phyloP scores from a whole-genome alignment of 1,140 invertebrate species.

The Heterodera carotae region DNA sequence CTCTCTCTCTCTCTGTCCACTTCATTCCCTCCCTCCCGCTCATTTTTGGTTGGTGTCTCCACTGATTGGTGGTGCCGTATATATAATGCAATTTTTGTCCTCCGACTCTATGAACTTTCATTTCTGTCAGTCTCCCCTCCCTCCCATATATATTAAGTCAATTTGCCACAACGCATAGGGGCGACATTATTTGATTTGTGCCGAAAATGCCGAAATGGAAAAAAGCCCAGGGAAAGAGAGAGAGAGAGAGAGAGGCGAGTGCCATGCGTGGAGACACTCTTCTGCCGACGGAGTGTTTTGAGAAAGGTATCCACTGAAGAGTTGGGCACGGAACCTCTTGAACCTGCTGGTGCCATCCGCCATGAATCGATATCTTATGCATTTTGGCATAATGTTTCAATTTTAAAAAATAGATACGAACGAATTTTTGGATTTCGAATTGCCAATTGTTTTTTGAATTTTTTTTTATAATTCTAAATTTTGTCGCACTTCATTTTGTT shows the following conservation, averaged over 20 bases:
- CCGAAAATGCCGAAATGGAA: background rate
- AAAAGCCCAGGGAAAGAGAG: background rate
- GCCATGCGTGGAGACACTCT: background rate
- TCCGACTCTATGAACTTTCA: constrained; percentile 1
- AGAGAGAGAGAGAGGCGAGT: background rate
- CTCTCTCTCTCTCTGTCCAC: background rate
- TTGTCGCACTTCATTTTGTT: background rate
- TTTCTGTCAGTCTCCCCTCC: background rate
- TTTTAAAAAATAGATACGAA: too few species aligned
- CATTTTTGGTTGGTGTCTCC: background rate
- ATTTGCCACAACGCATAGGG: background rate
- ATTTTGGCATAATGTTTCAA: constrained; percentile 13
- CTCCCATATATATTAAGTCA: constrained; percentile 11
- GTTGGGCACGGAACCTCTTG: background rate
- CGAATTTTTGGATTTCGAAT: too few species aligned
- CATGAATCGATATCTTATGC: background rate
- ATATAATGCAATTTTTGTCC: constrained; percentile 16
- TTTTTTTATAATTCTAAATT: background rate
- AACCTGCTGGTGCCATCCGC: background rate
- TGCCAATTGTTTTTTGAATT: background rate
- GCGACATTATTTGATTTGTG: constrained; percentile 35
- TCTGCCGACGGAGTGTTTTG: background rate
- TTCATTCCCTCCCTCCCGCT: background rate
- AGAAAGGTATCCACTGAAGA: background rate
- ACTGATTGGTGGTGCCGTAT: background rate